Evolutionary conservation across 2,888 invertebrate species (phyloP).

Genomic region (Pyralis farinalis): DNA sequence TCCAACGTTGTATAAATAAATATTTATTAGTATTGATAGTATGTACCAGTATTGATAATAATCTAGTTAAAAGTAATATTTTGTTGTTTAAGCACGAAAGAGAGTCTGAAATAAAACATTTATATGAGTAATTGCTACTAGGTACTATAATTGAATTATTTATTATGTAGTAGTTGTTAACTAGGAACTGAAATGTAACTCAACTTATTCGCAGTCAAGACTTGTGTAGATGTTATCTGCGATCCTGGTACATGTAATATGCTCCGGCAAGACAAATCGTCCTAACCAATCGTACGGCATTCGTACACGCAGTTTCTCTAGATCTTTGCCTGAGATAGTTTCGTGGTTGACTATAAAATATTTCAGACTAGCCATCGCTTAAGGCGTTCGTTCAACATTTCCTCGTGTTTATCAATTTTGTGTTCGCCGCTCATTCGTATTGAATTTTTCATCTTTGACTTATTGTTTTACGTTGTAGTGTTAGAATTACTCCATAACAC

Average conservation of each 20-base stretch:
- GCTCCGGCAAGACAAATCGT: conserved; percentile 48
- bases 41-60: too few species aligned
- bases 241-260: conserved; percentile 32
- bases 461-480: conserved; percentile 1
- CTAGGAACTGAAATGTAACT: background rate
- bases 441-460: conserved; percentile 2
- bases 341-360: conserved; percentile 33
- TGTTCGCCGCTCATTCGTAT: conserved; percentile 4
- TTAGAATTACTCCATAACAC: too few species aligned
- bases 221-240: too few species aligned
- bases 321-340: conserved; percentile 48
- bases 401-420: background rate
- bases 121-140: too few species aligned
- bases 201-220: background rate
- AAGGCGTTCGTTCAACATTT: conserved; percentile 19
- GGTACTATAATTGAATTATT: too few species aligned
- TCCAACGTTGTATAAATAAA: too few species aligned
- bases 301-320: conserved; percentile 47
- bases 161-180: too few species aligned
- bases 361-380: conserved; percentile 32
- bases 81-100: too few species aligned
- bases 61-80: too few species aligned
- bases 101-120: too few species aligned
- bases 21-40: too few species aligned
- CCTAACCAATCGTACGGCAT: conserved; percentile 37